These are phyloP conservation scores for Catocala fraxini DNA, from an alignment of 2,888 invertebrate species.

Conservation along the genomic window DNA sequence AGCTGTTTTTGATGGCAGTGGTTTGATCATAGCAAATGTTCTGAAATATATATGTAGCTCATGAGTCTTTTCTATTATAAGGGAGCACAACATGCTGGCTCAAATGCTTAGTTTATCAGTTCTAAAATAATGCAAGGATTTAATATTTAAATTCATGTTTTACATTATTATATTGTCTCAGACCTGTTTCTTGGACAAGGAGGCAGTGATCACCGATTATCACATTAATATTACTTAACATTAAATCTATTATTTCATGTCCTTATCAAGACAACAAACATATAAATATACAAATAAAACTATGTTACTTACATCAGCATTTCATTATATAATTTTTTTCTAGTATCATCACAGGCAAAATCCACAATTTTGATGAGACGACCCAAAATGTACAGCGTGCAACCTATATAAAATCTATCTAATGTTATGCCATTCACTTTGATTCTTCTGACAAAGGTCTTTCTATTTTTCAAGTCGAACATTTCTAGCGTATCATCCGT, in stretches of 20 bases:
- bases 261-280: background rate
- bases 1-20: conserved; percentile 89
- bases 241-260: background rate
- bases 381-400: conserved; percentile 91
- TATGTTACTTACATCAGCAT: conserved; percentile 88
- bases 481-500: conserved; percentile 94
- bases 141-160: no score
- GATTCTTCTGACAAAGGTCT: conserved; percentile 90
- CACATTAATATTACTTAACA: no score
- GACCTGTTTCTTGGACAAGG: no score
- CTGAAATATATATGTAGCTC: conserved; percentile 71
- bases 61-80: background rate
- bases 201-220: no score
- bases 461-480: conserved; percentile 89
- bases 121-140: no score
- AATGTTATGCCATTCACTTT: conserved; percentile 89
- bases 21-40: conserved; percentile 93
- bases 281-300: background rate
- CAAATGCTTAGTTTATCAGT: no score
- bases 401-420: conserved; percentile 92
- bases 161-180: no score
- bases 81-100: no score
- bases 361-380: conserved; percentile 91
- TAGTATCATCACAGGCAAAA: conserved; percentile 91
- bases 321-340: conserved; percentile 88